Evolutionary conservation across 2,113 vertebrate genomes (phyloP), one percentile per base, ranked within the genome.

Genomic region (Megaleporinus macrocephalus): DNA sequence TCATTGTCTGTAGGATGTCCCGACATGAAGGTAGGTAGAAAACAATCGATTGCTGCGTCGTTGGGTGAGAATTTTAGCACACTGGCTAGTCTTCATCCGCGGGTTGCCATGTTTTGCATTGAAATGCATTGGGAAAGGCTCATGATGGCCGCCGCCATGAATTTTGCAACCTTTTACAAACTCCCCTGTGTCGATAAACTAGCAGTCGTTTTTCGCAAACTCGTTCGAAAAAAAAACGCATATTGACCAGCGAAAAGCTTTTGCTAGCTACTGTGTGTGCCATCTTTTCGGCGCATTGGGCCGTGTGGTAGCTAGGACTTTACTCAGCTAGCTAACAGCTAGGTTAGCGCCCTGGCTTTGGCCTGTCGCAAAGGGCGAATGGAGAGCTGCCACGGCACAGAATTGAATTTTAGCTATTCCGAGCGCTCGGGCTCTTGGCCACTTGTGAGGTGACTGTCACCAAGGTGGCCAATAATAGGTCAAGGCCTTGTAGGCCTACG

Each of bases 1-100:
- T 86, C 80, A 82, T 87, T 88, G 92, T 90, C 91, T 93, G 90
- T 94, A 96, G 94, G 94, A 96, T 96, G 95, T 96, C 95, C 95
- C 95, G 95, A 94, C 95, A 96, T 95, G 95, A 96, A 94, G 95
- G 95, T 96, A 93, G 94, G 94, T 91, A 80, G 30, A 77, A 80
- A 85, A 89, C 78, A 87, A 86, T 84, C 87, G 84, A 83, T 86
- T 82, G 80, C 69, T 79, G 89, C 81, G 86, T 85, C 81, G 74
- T 76, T 81, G 79, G 36, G 74, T 82, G 80, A 65, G 79, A 78
- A 75, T 78, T 80, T 49, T 83, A 83, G 83, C 87, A 88, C 84
- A 79, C 55, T 83, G 78, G 87, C 72, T 84, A 59, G 36, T 79
- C 73, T 90, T 71, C 87, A 84, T 85, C 82, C 74, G 70, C 68